phyloP scores from a whole-genome alignment of 2,797 vertebrate species.

The Parotocinclus haroldoi region DNA sequence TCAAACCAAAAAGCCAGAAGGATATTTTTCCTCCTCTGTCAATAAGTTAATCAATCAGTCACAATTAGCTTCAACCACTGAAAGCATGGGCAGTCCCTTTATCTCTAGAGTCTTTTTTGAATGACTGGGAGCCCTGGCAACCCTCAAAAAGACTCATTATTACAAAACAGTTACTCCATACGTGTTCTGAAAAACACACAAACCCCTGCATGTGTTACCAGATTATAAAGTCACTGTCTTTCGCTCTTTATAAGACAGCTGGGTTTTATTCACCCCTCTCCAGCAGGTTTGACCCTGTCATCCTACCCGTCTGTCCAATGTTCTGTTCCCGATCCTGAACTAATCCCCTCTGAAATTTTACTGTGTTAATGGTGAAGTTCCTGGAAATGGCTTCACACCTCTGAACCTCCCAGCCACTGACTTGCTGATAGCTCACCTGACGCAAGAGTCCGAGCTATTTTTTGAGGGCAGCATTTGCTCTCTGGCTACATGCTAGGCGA shows the following conservation, averaged over 20 bases:
- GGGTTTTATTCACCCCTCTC: neutral
- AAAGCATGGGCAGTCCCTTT: too few species aligned
- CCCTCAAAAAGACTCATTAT: neutral
- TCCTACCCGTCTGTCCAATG: neutral
- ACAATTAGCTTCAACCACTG: too few species aligned
- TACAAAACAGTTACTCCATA: neutral
- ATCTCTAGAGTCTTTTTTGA: too few species aligned
- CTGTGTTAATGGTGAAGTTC: conserved; percentile 50
- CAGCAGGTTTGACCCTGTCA: conserved; percentile 2
- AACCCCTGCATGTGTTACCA: neutral
- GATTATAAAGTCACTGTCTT: neutral
- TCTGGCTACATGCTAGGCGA: conserved; percentile 52
- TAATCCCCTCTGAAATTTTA: conserved; percentile 47
- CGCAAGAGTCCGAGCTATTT: conserved; percentile 64
- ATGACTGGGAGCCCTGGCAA: too few species aligned
- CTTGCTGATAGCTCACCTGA: conserved; percentile 59
- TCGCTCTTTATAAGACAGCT: neutral
- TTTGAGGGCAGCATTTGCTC: conserved; percentile 65
- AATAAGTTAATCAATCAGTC: too few species aligned
- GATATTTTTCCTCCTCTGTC: too few species aligned
- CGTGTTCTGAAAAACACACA: neutral
- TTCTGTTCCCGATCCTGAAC: conserved; percentile 26
- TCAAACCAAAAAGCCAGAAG: too few species aligned
- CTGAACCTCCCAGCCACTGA: conserved; percentile 58
- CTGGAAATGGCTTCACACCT: conserved; percentile 61